These are phyloP conservation scores for Hemaris fuciformis DNA, from an alignment of 2,888 invertebrate genomes.

Conservation along the genomic window DNA sequence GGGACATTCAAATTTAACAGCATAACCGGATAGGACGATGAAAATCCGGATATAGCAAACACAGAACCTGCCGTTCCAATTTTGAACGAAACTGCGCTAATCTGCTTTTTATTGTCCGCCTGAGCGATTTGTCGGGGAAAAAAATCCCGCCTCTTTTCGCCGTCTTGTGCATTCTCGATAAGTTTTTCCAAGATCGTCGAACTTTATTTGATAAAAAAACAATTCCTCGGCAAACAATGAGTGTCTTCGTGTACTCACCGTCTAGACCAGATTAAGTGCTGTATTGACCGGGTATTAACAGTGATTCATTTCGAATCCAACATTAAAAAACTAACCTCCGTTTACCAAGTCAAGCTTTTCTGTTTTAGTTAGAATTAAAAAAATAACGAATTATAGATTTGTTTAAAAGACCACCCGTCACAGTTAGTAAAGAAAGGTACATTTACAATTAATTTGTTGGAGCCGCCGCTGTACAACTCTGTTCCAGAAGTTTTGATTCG, in stretches of 20 bases:
- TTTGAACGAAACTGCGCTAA: conserved; percentile 64
- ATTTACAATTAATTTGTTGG: conserved; percentile 28
- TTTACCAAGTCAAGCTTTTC: no score
- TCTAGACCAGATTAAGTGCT: conserved; percentile 45
- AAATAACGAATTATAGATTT: no score
- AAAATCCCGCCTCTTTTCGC: conserved; percentile 44
- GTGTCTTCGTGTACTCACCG: conserved; percentile 10
- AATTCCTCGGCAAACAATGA: conserved; percentile 11
- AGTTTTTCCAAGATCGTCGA: conserved; percentile 30
- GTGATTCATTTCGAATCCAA: background rate
- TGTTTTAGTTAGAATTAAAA: no score
- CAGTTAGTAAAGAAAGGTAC: no score
- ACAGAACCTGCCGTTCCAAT: conserved; percentile 56
- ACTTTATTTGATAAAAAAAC: conserved; percentile 16
- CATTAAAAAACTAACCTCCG: background rate
- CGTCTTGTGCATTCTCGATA: conserved; percentile 38
- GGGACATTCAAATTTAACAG: no score
- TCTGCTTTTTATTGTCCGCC: conserved; percentile 62
- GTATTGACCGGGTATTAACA: no score
- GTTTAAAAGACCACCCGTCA: no score
- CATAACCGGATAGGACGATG: background rate
- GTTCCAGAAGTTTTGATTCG: conserved; percentile 29
- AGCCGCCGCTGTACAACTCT: conserved; percentile 26
- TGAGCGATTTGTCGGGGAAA: conserved; percentile 31
- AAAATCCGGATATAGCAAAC: background rate